Evolutionary conservation across 2,797 vertebrate genomes (phyloP).

Genomic region (Halcyon chelicuti): DNA sequence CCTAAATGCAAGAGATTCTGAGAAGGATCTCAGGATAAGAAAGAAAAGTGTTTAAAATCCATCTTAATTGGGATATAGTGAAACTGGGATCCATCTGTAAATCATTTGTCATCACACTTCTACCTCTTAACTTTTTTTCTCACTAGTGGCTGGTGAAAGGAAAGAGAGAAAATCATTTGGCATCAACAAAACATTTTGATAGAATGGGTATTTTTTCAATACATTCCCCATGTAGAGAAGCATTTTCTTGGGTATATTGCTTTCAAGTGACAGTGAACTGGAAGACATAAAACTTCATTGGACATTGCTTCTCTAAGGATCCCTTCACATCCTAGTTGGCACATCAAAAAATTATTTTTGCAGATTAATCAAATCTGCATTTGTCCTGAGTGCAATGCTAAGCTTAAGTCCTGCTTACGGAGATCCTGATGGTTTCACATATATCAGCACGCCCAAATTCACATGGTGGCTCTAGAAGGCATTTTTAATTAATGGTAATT

Average conservation of each 20-base stretch:
- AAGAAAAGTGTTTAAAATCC: not conserved
- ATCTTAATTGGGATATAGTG: not conserved
- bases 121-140: not conserved
- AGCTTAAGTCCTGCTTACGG: not conserved
- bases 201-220: not conserved
- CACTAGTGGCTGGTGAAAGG: not conserved
- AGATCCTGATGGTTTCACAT: not conserved
- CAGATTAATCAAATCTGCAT: not conserved
- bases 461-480: constrained; percentile 23
- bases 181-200: not conserved
- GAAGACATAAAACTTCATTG: not conserved
- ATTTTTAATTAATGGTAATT: constrained; percentile 71
- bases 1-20: not conserved
- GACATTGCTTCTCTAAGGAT: not conserved
- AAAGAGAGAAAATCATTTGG: not conserved
- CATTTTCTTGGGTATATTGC: not conserved
- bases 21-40: not conserved
- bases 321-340: not conserved
- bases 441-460: constrained; percentile 41
- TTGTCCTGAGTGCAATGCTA: not conserved
- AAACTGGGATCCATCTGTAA: not conserved
- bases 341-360: not conserved
- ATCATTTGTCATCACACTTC: not conserved
- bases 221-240: not conserved
- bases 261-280: not conserved